Evolutionary conservation across 2,888 invertebrate species (phyloP), one percentile per base, ranked within the genome.

Genomic region (Pandemis heparana): DNA sequence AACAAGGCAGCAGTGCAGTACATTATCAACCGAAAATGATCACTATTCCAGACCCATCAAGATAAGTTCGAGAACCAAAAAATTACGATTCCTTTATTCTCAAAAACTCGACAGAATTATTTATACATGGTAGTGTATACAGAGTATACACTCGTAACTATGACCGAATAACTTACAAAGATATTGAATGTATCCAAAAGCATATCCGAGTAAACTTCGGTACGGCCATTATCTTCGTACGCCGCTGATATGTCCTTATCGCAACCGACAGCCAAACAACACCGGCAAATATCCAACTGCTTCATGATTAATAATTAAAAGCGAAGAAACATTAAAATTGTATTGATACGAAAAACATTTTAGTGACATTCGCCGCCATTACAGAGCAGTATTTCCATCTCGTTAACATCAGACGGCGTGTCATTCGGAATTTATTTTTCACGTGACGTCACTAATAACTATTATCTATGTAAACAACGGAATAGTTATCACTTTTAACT

Each of bases 131-230:
- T n/a, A n/a, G n/a, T n/a, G n/a, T n/a, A n/a, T n/a, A n/a, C n/a
- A 56, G 53, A 4, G 53, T 18, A 7, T 18, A 9, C 8, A 53
- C 16, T 16, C n/a, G 9, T 46, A 18, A 32, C 12, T 32, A 43
- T 16, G 6, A 48, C 5, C 7, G 12, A 64, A 75, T 62, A 43
- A 78, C 83, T 81, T 78, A 85, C 85, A 18, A 76, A 73, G 62
- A 85, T 63, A 70, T 81, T 80, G 60, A 83, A 84, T 9, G 81
- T 84, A 8, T 82, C 79, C 10, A 73, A 23, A 16, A 83, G 62
- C 77, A 83, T 79, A 68, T 80, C 76, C 0, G 77, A 76, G 69
- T 80, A 83, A 1, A 81, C 75, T 78, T 83, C 83, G 14, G 68
- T 77, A 6, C 72, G 68, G 32, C 79, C 81, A 18, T 39, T 74